Percentiles rank a stretch among this genome's conserved stretches.
phyloP scores from a whole-genome alignment of 1,140 invertebrate genomes.

The Carposina sasakii region DNA sequence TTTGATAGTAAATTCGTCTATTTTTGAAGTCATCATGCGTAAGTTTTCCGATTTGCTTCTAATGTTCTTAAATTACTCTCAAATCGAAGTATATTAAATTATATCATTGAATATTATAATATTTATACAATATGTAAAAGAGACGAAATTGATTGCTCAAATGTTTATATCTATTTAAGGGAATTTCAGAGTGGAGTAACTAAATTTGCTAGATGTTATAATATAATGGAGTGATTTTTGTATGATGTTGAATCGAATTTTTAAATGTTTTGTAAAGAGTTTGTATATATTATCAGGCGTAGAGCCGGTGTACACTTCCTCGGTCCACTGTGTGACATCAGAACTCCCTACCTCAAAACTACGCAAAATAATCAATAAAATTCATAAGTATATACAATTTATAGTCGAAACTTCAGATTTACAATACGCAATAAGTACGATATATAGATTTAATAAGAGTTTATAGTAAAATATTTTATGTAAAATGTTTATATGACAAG shows the following conservation, averaged over 20 bases:
- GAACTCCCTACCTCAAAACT: conserved; percentile 69
- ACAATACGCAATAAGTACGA: conserved; percentile 57
- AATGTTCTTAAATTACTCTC: conserved; percentile 48
- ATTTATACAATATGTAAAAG: conserved; percentile 67
- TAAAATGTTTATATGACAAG: conserved; percentile 60
- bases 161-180: conserved; percentile 71
- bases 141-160: conserved; percentile 71
- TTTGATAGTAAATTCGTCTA: conserved; percentile 52
- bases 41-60: conserved; percentile 60
- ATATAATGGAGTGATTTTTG: conserved; percentile 59
- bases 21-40: conserved; percentile 63
- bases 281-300: conserved; percentile 45
- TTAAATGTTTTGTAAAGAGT: conserved; percentile 63
- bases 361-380: conserved; percentile 49
- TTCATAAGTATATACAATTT: conserved; percentile 64
- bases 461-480: conserved; percentile 69
- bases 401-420: conserved; percentile 53
- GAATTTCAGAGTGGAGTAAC: conserved; percentile 60
- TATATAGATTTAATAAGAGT: conserved; percentile 64
- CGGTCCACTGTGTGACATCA: conserved; percentile 33
- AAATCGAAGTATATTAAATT: conserved; percentile 52
- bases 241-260: conserved; percentile 67
- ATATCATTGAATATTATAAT: conserved; percentile 65
- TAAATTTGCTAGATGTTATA: conserved; percentile 67
- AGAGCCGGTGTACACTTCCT: no score